Percentiles rank a stretch among this genome's conserved stretches.
Evolutionary conservation across 2,797 vertebrate species (phyloP).

Genomic region (Myotis findleyi): DNA sequence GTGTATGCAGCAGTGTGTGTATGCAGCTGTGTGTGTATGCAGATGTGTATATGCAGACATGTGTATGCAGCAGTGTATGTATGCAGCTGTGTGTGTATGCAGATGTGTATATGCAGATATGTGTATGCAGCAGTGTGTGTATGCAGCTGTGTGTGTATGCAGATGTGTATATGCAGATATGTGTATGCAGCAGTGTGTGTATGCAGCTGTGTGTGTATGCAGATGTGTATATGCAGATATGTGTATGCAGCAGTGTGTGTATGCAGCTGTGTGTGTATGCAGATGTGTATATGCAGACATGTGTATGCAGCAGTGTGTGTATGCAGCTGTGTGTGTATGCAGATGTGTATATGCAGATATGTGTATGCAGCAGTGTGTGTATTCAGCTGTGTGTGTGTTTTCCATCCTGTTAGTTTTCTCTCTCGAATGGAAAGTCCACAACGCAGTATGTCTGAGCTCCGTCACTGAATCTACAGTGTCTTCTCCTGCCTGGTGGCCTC

Average conservation of each 20-base stretch:
- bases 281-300: not conserved
- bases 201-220: not conserved
- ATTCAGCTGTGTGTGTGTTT: not conserved
- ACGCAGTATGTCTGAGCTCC: too few relatives aligned
- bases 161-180: not conserved
- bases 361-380: not conserved
- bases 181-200: not conserved
- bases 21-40: not conserved
- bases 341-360: not conserved
- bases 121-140: not conserved
- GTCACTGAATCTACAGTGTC: rapidly evolving
- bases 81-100: not conserved
- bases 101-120: not conserved
- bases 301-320: not conserved
- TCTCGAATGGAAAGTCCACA: not conserved
- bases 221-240: not conserved
- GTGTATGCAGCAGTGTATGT: not conserved
- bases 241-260: not conserved
- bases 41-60: too few relatives aligned
- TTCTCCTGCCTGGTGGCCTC: not conserved
- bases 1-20: too few relatives aligned
- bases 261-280: not conserved
- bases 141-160: not conserved
- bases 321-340: not conserved
- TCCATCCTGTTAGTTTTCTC: not conserved